phyloP scores from a whole-genome alignment of 1,140 invertebrate genomes.

The Heliconius hewitsoni region DNA sequence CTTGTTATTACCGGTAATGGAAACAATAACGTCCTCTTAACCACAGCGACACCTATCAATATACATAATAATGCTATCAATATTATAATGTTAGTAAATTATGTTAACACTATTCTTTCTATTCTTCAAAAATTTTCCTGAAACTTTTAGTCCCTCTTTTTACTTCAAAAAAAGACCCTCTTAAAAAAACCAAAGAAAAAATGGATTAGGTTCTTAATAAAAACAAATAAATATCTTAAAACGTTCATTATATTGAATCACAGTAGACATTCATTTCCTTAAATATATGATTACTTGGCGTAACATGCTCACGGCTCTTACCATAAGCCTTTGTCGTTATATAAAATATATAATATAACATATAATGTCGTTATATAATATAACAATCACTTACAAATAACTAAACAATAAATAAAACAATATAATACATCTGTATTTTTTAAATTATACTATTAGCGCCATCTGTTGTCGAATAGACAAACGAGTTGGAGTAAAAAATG shows the following conservation, averaged over 20 bases:
- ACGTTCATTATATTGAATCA: slow-evolving; percentile 42
- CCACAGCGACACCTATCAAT: too few relatives aligned
- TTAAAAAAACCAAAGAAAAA: too few relatives aligned
- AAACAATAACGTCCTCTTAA: too few relatives aligned
- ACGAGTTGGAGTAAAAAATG: background rate
- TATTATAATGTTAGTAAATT: too few relatives aligned
- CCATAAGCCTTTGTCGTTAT: background rate
- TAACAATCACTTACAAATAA: background rate
- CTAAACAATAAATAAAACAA: slow-evolving; percentile 3
- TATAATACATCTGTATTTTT: background rate
- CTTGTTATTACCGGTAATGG: too few relatives aligned
- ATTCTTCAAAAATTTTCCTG: too few relatives aligned
- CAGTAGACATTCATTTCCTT: slow-evolving; percentile 27
- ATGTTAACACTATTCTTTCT: too few relatives aligned
- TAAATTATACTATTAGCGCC: background rate
- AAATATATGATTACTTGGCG: slow-evolving; percentile 16
- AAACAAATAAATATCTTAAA: slow-evolving; percentile 22
- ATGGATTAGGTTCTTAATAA: background rate
- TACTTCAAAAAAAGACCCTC: too few relatives aligned
- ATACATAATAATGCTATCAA: too few relatives aligned
- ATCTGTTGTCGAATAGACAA: background rate
- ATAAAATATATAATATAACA: background rate
- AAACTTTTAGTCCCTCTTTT: too few relatives aligned
- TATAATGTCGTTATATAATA: background rate
- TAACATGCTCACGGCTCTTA: background rate